A percentile compares a stretch with the other conserved stretches of the same genome.
Conservation (phyloP, 1,140 invertebrate species). For the Danaus melanippus region DNA sequence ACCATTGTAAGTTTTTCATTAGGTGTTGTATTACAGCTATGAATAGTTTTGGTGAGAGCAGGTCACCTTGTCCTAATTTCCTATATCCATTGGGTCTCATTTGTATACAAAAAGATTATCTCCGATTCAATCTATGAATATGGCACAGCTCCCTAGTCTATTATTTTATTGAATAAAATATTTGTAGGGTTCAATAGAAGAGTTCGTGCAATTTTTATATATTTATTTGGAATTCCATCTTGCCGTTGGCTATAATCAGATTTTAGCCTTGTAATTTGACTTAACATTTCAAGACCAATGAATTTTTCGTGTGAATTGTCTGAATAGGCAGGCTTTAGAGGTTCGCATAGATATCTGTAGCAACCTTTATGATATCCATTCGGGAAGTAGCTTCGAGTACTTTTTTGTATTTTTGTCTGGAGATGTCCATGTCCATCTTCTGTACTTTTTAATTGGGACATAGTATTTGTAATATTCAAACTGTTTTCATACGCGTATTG, state of each 20-base stretch:
- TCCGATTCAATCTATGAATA: constrained; percentile 27
- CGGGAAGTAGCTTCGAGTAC: constrained; percentile 28
- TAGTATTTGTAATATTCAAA: constrained; percentile 31
- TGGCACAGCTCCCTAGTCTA: constrained; percentile 27
- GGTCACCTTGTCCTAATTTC: too few relatives aligned
- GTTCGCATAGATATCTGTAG: constrained; percentile 24
- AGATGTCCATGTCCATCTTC: constrained; percentile 36
- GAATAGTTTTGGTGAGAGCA: too few relatives aligned
- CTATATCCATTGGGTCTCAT: constrained; percentile 28
- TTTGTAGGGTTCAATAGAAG: constrained; percentile 21
- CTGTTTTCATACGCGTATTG: constrained; percentile 31
- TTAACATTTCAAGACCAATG: constrained; percentile 4
- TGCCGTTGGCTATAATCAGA: constrained; percentile 18
- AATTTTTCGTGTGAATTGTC: constrained; percentile 9
- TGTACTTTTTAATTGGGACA: constrained; percentile 33
- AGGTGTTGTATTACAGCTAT: too few relatives aligned
- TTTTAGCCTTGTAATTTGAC: constrained; percentile 16
- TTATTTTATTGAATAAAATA: constrained; percentile 25
- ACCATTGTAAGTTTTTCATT: too few relatives aligned
- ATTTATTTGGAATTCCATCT: constrained; percentile 22
- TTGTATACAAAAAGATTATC: constrained; percentile 39
- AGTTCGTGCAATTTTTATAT: constrained; percentile 15
- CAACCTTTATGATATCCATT: constrained; percentile 23
- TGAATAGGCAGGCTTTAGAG: constrained; percentile 17
- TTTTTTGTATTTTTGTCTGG: constrained; percentile 34